Percentiles rank a stretch among this genome's conserved stretches.
These are phyloP conservation scores for Tor tambroides DNA, from an alignment of 2,113 vertebrate genomes.

Conservation along the genomic window DNA sequence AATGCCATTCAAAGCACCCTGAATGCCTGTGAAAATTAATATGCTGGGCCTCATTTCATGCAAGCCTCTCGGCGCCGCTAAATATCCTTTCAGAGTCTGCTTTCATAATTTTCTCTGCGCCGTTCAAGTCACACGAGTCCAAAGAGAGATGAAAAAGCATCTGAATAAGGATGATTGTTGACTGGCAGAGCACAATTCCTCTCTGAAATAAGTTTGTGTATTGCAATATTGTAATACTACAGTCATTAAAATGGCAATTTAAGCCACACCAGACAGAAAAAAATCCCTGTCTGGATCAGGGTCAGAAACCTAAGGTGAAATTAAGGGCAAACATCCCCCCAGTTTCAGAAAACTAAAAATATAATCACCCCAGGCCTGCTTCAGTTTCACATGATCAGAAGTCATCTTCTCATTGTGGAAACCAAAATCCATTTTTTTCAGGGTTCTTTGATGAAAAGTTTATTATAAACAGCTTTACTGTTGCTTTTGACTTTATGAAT, in stretches of 20 bases:
- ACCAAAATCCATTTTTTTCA: not conserved
- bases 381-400: not conserved
- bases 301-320: not conserved
- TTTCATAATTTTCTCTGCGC: not conserved
- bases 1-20: conserved; percentile 25
- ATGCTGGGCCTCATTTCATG: conserved; percentile 27
- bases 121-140: not conserved
- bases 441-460: too few species aligned
- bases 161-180: not conserved
- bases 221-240: not conserved
- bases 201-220: not conserved
- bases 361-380: not conserved
- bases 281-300: not conserved
- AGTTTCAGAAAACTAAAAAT: too few species aligned
- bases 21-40: conserved; percentile 40
- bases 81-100: conserved; percentile 26
- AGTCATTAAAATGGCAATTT: not conserved
- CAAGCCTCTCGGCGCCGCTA: not conserved
- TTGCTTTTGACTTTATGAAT: not conserved
- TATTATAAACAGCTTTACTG: not conserved
- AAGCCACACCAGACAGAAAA: not conserved
- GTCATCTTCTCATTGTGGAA: not conserved
- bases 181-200: not conserved
- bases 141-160: conserved; percentile 9
- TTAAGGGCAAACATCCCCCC: not conserved